Conservation (phyloP, 92 coral and sea anemone species). For the Paramuricea clavata region DNA sequence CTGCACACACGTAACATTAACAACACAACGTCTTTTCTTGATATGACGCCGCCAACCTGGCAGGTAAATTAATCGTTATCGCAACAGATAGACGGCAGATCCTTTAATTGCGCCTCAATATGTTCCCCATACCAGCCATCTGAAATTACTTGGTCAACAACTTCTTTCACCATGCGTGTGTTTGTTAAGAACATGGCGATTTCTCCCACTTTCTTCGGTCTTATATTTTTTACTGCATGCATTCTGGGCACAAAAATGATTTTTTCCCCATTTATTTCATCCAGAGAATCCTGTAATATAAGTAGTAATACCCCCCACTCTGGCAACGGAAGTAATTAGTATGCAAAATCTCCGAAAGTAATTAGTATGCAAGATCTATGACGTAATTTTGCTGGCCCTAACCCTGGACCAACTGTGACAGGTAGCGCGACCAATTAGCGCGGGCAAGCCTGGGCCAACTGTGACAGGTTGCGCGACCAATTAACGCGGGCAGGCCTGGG, state of each 20-base stretch:
- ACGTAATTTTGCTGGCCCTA: too few species aligned
- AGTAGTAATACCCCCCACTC: too few species aligned
- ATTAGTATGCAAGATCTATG: too few species aligned
- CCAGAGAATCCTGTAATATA: too few species aligned
- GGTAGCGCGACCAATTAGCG: too few species aligned
- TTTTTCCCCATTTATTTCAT: too few species aligned
- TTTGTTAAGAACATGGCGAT: constrained; percentile 11
- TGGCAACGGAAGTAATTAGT: too few species aligned
- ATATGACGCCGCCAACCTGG: background rate
- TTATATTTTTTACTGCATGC: background rate
- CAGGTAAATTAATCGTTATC: background rate
- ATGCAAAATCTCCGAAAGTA: too few species aligned
- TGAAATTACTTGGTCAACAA: background rate
- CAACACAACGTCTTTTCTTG: background rate
- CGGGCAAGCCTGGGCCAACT: too few species aligned
- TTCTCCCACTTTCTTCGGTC: constrained; percentile 3
- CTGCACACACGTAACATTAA: background rate
- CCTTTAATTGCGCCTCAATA: background rate
- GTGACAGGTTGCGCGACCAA: too few species aligned
- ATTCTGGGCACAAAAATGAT: constrained; percentile 24
- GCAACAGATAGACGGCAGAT: constrained; percentile 1
- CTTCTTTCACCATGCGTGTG: background rate
- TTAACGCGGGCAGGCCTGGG: too few species aligned
- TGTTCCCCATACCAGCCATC: constrained; percentile 13
- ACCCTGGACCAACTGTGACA: too few species aligned